Percentiles rank a stretch among this genome's conserved stretches.
Evolutionary conservation across 1,140 invertebrate species (phyloP).

Genomic region (Zaprionus ghesquierei): DNA sequence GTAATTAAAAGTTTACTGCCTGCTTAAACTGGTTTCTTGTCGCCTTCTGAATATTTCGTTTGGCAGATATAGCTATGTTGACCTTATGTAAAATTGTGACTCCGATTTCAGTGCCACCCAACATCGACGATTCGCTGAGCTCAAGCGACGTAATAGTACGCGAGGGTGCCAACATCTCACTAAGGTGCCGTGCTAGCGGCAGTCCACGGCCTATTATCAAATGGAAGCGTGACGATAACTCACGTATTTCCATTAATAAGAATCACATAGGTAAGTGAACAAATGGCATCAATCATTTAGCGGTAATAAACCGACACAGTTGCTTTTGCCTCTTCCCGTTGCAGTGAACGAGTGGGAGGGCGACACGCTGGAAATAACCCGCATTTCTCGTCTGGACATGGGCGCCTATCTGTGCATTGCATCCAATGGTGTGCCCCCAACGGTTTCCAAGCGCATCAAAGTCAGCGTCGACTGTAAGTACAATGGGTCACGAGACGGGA

Average conservation of each 20-base stretch:
- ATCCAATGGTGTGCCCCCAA: conserved; percentile 89
- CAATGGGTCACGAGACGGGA: not conserved
- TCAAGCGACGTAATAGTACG: conserved; percentile 96
- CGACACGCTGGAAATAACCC: conserved; percentile 91
- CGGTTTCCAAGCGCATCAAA: conserved; percentile 95
- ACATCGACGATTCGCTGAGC: conserved; percentile 94
- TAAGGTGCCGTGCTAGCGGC: conserved; percentile 93
- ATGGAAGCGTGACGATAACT: conserved; percentile 95
- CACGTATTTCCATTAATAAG: conserved; percentile 92
- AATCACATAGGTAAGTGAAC: conserved; percentile 87
- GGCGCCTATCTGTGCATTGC: conserved; percentile 93
- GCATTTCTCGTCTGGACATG: conserved; percentile 94
- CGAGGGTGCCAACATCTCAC: conserved; percentile 93
- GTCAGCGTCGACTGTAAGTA: conserved; percentile 97
- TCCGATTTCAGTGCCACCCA: conserved; percentile 90
- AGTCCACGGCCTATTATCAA: conserved; percentile 93
- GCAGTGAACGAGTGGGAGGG: conserved; percentile 92
- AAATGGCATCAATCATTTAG: conserved; percentile 71
- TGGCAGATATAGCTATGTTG: conserved; percentile 54
- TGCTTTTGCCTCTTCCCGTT: conserved; percentile 28
- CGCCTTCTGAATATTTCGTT: conserved; percentile 57
- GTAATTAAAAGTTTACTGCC: too few species aligned
- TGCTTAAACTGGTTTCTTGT: too few species aligned
- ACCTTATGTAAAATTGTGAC: not conserved
- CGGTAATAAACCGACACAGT: not conserved